phyloP scores from a whole-genome alignment of 2,888 invertebrate species.

The Bombyx huttoni region DNA sequence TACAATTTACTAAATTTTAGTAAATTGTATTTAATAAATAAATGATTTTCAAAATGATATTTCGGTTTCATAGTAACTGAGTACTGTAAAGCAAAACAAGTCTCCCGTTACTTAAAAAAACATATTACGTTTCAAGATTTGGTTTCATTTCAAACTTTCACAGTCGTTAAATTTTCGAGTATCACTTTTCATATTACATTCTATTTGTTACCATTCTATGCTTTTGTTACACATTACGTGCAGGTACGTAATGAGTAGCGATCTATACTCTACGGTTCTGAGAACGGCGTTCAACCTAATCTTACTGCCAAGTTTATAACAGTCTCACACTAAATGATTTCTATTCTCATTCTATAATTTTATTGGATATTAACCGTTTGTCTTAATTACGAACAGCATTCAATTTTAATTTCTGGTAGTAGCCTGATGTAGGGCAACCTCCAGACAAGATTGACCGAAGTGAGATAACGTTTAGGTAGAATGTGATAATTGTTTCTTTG shows the following conservation, averaged over 20 bases:
- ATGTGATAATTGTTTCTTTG: slow-evolving; percentile 12
- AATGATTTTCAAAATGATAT: not conserved
- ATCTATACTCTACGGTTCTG: slow-evolving; percentile 20
- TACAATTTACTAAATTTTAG: not conserved
- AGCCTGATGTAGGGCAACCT: too few species aligned
- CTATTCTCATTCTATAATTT: slow-evolving; percentile 16
- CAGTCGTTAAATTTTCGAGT: not conserved
- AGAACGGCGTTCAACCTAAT: slow-evolving; percentile 23
- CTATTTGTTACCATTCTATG: not conserved
- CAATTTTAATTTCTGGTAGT: too few species aligned
- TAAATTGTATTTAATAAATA: not conserved
- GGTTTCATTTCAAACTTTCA: slow-evolving; percentile 3
- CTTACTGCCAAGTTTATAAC: slow-evolving; percentile 20
- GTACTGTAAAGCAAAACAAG: not conserved
- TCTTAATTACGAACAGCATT: too few species aligned
- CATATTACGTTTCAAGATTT: slow-evolving; percentile 3
- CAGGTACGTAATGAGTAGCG: slow-evolving; percentile 13
- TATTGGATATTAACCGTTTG: not conserved
- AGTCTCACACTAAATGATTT: slow-evolving; percentile 28
- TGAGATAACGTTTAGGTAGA: slow-evolving; percentile 14
- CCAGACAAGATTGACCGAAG: slow-evolving; percentile 31
- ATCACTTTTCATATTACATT: not conserved
- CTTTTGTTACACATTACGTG: not conserved
- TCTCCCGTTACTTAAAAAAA: slow-evolving; percentile 6
- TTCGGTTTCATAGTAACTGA: not conserved